Base-by-base conservation (phyloP, 2,113 vertebrate genomes). In the Eclectus roratus region DNA sequence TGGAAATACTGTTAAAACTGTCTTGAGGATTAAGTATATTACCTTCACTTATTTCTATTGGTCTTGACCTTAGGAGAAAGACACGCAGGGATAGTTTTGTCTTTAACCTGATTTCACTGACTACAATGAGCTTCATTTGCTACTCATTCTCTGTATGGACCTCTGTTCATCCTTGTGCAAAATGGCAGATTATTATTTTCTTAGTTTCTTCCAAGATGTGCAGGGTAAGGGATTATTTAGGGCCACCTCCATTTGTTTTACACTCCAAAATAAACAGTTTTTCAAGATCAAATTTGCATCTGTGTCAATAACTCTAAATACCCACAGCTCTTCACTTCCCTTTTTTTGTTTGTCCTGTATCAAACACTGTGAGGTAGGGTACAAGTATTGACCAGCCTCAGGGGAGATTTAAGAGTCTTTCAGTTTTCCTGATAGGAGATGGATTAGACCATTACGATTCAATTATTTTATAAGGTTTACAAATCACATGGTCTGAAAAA, bases 401-500 rank as follows among this genome's bases (percentile, higher is more conserved):
- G 35, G 49, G 27, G 44, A 71, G 65, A 46, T 28, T 55, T 23
- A 31, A 14, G 17, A 35, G 25, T 37, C 66, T 66, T 61, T 15
- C 20, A 3, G 15, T 20, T 68, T 68, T 69, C 64, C 37, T 86
- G 46, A 19, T 44, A 66, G 47, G 21, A 73, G 37, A 18, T 73
- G 64, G 65, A 55, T 28, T 41, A 63, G 43, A 35, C 23, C 35
- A 7, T 82, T 66, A 73, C 13, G 35, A 52, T 61, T 65, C 4
- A 1, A 47, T 74, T 9, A 9, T 77, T 84, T 56, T 46, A 24
- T 33, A 41, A 63, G 0, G 1, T 27, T 84, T 72, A 61, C 15
- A 64, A 69, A 72, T 77, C 29, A 25, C 0, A 0, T 3, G 0
- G 35, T 28, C 58, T 52, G 49, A n/a, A 31, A n/a, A 80, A 58